Evolutionary conservation across 2,888 invertebrate species (phyloP).

Genomic region (Neoascia interrupta): DNA sequence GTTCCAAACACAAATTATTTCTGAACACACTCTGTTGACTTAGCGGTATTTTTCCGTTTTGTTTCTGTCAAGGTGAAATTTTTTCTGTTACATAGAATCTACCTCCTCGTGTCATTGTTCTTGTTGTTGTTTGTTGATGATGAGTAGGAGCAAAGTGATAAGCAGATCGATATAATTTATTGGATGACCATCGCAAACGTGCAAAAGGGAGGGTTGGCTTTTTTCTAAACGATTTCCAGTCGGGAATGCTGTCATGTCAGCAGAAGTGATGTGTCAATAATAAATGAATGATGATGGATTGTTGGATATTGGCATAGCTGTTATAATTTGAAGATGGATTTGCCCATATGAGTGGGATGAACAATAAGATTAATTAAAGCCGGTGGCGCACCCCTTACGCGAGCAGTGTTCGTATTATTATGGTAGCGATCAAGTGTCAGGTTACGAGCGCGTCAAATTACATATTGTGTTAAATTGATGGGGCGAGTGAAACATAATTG

Average conservation of each 20-base stretch:
- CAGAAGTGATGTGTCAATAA: constrained; percentile 37
- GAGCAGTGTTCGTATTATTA: background rate
- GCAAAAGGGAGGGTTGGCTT: background rate
- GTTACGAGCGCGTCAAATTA: constrained; percentile 19
- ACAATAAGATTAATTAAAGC: constrained; percentile 26
- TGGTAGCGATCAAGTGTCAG: constrained; percentile 10
- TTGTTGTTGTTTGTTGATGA: too few relatives aligned
- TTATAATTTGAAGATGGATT: constrained; percentile 34
- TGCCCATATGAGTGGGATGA: background rate
- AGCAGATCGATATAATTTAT: constrained; percentile 51
- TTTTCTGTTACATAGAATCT: background rate
- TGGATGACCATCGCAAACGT: background rate
- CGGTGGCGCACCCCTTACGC: constrained; percentile 13
- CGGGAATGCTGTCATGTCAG: background rate
- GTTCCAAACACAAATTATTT: constrained; percentile 62
- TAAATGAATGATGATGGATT: constrained; percentile 48
- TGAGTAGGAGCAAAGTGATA: constrained; percentile 15
- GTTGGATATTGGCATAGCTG: background rate
- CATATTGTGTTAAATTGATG: background rate
- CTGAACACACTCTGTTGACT: constrained; percentile 20
- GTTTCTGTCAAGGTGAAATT: constrained; percentile 13
- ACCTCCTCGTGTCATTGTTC: too few relatives aligned
- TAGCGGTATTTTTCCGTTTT: constrained; percentile 9
- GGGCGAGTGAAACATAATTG: constrained; percentile 4
- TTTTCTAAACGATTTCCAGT: background rate